Evolutionary conservation across 2,888 invertebrate genomes (phyloP), one percentile per base, ranked within the genome.

Genomic region (Sceliomorpha sp.): DNA sequence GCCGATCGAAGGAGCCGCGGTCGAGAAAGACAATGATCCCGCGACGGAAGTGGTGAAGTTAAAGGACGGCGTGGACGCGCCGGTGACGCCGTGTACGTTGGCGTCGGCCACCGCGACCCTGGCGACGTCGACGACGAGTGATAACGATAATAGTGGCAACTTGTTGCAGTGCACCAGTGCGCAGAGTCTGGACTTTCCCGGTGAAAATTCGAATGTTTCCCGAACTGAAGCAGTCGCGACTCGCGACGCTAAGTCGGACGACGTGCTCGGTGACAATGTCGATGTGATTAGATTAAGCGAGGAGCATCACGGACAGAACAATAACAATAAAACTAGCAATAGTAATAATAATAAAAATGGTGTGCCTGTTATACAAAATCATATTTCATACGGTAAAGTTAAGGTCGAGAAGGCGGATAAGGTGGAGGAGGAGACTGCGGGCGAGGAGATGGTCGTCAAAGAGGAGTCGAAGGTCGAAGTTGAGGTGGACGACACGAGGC

Each of bases 341-440:
- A 63, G 50, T 63, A 70, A 69, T 59, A 82, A 78, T 78, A 79
- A 79, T 70, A 73, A 69, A 56, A 82, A 81, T 72, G 78, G 81
- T 79, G 85, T 85, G 82, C 82, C 85, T 83, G 79, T 85, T 78
- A 79, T 82, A 74, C 79, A 81, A 75, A 85, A 85, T 80, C 82
- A 85, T 70, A 76, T 85, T 73, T 77, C 77, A 68, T 83, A 76
- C 74, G 73, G 69, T 81, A 78, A 78, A 53, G 66, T 76, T 58
- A 82, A 80, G 56, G 62, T 77, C n/a, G 79, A 80, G 37, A 69
- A 73, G 36, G 26, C 42, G 4, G 72, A 71, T 5, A 39, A 20
- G 14, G 20, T 37, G 6, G 26, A 59, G 36, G 9, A 13, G 13
- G 58, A 9, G 9, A 62, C 20, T 13, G 37, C 37, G 40, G 34